A percentile compares a stretch with the other conserved stretches of the same genome.
Conservation (phyloP, 2,888 invertebrate species). For the Silvanus unidentatus region DNA sequence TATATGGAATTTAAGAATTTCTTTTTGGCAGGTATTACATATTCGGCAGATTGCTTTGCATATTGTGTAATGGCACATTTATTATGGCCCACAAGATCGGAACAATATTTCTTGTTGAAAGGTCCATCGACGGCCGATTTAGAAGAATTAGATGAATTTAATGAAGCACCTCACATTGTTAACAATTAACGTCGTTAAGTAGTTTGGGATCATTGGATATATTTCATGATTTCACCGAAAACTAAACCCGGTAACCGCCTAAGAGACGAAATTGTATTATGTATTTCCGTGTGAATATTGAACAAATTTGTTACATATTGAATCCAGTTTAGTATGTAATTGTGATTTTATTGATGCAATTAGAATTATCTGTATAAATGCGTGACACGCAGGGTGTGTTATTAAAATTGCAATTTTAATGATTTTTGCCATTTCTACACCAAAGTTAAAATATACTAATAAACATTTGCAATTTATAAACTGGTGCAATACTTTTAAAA, state of each 20-base stretch:
- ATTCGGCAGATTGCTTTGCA: constrained; percentile 91
- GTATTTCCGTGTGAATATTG: no score
- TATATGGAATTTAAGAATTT: constrained; percentile 3
- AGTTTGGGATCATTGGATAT: constrained; percentile 40
- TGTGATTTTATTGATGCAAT: no score
- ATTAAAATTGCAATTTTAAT: no score
- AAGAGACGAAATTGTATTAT: not conserved
- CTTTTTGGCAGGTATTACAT: constrained; percentile 73
- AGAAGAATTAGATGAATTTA: constrained; percentile 86
- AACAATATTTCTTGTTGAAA: constrained; percentile 82
- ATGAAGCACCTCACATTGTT: constrained; percentile 83
- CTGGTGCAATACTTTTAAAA: no score
- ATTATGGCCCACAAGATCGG: constrained; percentile 90
- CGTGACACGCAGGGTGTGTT: no score
- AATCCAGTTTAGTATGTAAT: no score
- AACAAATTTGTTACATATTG: no score
- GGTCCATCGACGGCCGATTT: constrained; percentile 64
- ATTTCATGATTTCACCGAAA: constrained; percentile 37
- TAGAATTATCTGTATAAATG: no score
- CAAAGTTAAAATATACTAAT: no score
- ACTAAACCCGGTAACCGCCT: not conserved
- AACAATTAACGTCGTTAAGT: constrained; percentile 49
- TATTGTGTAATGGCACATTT: constrained; percentile 93
- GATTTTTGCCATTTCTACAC: no score
- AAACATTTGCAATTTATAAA: no score